Evolutionary conservation across 2,797 vertebrate species (phyloP), one percentile per base, ranked within the genome.

Genomic region (Sebastes itinus): DNA sequence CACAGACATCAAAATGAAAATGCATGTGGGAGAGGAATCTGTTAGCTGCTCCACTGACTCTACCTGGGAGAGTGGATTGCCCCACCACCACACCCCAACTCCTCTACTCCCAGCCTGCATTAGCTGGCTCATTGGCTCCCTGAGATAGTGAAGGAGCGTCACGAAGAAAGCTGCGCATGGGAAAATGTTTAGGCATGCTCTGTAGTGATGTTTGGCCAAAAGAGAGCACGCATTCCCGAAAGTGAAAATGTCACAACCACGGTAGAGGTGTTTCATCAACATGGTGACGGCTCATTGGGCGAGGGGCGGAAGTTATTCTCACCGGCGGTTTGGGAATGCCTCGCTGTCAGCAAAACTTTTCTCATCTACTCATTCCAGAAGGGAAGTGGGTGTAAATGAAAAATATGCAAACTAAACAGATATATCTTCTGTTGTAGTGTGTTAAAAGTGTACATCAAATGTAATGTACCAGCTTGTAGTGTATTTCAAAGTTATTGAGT

Each of bases 1-100:
- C 71, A 78, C 77, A 65, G 67, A 80, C 74, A 83, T 90, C 88
- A 89, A 89, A 88, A 87, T 88, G 69, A 83, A 92, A 87, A 87
- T 67, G 64, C 65, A 87, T 62, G 56, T 75, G 30, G 70, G 65
- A 85, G 86, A 90, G 71, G 77, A 90, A 84, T 86, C 73, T 80
- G 73, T 80, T 81, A 72, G 80, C 69, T 74, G 85, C 86, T 89
- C 75, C 42, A 63, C 70, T 92, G 83, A 89, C 77, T 91, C 81
- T 72, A 83, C 86, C 83, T 78, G 73, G 33, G 75, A 87, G 85
- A 88, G 88, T 91, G 75, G 75, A 87, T 88, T 84, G 70, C 72
- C 63, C 65, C 68, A 28, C 52, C 27, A 7, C 28, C 20, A n/a
- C 38, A 30, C 69, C 25, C 28, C 55, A 10, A 16, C 28, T 18